Base-by-base conservation (phyloP, 2,888 invertebrate genomes). In the Noctua janthe region DNA sequence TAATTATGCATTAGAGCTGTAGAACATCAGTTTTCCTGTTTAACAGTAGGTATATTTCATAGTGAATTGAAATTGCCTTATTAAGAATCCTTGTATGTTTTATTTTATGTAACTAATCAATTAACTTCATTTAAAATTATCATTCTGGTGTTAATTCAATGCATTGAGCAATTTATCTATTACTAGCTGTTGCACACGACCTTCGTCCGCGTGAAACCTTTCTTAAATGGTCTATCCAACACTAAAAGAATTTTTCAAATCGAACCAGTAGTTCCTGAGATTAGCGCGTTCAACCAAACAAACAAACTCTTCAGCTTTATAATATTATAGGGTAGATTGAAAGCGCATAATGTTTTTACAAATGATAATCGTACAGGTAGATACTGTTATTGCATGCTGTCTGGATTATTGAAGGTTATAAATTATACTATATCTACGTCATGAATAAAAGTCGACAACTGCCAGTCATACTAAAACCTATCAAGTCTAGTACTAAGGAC, bases 1-100 rank as follows among this genome's bases (percentile, higher is more conserved):
- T 67, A 3, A 67, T 35, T 47, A 54, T n/a, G 51, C n/a, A 66
- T 35, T 66, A n/a, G 17, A 56, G 56, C 11, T 4, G 23, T 35
- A 51, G 15, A n/a, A 71, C 11, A 10, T n/a, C 17, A 82, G 47
- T 64, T 78, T 72, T 62, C 83, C 78, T 82, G 83, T 82, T 76
- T n/a, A 23, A 39, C 11, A 17, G 10, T 64, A 54, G 43, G 51
- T 78, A 47, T 74, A 49, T 23, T 82, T 62, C 23, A 78, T 35
- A 78, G 3, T 70, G 56, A 70, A 73, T 70, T 23, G 56, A 59
- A 56, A 43, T 11, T 70, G 29, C 64, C 29, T 23, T 78, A 73
- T 56, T 77, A 64, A 51, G 29, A 56, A 43, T n/a, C 43, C n/a
- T 13, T 67, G 62, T 70, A 15, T 67, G 56, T 56, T 78, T 70